Evolutionary conservation across 1,140 invertebrate species (phyloP), one percentile per base, ranked within the genome.

Genomic region (Venustaconcha ellipsiformis): DNA sequence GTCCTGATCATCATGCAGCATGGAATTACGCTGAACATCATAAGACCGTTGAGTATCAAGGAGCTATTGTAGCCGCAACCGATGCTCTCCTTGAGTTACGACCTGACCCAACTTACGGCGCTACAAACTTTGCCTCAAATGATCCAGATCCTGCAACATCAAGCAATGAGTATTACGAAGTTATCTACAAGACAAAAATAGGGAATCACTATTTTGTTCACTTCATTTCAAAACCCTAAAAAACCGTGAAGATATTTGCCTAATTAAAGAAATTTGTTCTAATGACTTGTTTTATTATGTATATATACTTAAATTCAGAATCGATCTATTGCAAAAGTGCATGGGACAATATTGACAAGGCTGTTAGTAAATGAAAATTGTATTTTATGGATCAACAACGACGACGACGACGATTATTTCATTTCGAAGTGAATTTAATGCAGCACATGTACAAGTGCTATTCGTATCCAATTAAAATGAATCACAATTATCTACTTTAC

Each of bases 201-300:
- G 68, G 68, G 58, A 70, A 70, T 57, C 58, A 70, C n/a, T 70
- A 60, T 14, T 70, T 70, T 37, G 68, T 60, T 59, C 60, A 20
- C 26, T 14, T 15, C 1, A 20, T 56, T 18, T 13, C 48, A 18
- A 60, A 18, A 60, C 0, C 0, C 2, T 3, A 60, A 2, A 60
- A 60, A 30, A 2, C 26, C 26, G 26, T 30, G 26, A 30, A 1
- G 26, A 3, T 30, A 30, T 30, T 30, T 30, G 59, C 59, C 2
- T 60, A 18, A 60, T 60, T 30, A 30, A n/a, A n/a, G n/a, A n/a
- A n/a, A n/a, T n/a, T n/a, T 30, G 4, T 30, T 30, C 4, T 30
- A 3, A 2, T 3, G 26, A 30, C n/a, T n/a, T 30, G 4, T 30
- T 4, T 4, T 30, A 30, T 30, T 3, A 30, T n/a, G 2, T 3